These are phyloP conservation scores for Cairina moschata DNA, from an alignment of 2,113 vertebrate genomes.

Conservation along the genomic window DNA sequence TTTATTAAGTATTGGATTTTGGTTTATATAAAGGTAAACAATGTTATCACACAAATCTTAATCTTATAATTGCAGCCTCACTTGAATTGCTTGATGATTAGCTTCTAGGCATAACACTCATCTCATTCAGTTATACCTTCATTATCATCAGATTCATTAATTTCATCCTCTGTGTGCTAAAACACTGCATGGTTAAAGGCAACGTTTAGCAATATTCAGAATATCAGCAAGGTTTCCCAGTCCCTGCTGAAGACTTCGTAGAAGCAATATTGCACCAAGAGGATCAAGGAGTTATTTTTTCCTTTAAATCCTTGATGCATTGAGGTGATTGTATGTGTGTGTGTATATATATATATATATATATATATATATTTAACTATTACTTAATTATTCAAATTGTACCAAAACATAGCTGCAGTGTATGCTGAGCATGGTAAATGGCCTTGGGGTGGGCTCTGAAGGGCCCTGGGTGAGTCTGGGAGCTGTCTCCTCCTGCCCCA, in stretches of 20 bases:
- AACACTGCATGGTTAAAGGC: not conserved
- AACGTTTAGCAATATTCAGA: not conserved
- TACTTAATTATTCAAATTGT: not conserved
- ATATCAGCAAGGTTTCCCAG: not conserved
- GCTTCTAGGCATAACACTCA: not conserved
- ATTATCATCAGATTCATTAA: conserved; percentile 61
- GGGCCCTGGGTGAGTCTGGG: not conserved
- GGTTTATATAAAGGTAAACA: conserved; percentile 37
- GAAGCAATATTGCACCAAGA: not conserved
- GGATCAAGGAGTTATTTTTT: not conserved
- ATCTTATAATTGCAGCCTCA: conserved; percentile 12
- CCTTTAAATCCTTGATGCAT: not conserved
- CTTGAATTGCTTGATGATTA: conserved; percentile 39
- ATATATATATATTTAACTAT: too few species aligned
- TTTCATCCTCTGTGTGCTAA: conserved; percentile 17
- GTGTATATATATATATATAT: too few species aligned
- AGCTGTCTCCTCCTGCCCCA: not conserved
- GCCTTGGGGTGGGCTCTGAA: not conserved
- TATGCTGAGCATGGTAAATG: not conserved
- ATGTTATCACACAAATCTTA: conserved; percentile 15
- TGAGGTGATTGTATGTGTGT: not conserved
- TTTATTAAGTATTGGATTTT: conserved; percentile 27
- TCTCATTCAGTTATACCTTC: conserved; percentile 44
- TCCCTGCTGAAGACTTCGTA: not conserved
- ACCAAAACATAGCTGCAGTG: not conserved